These are phyloP conservation scores for Pantala flavescens DNA, from an alignment of 1,140 invertebrate genomes.

Conservation along the genomic window DNA sequence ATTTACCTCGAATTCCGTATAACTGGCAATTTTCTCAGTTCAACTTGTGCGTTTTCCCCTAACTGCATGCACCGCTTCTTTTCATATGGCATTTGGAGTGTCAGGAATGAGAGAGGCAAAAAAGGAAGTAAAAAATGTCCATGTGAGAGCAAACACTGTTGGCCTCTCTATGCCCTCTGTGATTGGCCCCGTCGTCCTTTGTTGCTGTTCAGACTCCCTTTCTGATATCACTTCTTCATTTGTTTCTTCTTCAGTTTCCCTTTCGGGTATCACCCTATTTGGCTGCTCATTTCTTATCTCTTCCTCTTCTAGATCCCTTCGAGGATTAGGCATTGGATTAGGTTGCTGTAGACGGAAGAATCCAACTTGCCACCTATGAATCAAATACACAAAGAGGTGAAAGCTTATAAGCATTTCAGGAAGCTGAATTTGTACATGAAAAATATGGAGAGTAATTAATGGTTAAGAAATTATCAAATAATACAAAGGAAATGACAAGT, in stretches of 20 bases:
- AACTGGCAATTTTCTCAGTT: neutral
- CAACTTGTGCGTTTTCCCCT: neutral
- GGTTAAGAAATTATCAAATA: no score
- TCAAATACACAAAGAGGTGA: constrained; percentile 24
- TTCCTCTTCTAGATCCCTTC: constrained; percentile 23
- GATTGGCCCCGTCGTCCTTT: constrained; percentile 27
- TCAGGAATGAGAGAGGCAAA: constrained; percentile 68
- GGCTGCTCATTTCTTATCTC: constrained; percentile 23
- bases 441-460: neutral
- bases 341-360: constrained; percentile 45
- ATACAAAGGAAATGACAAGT: no score
- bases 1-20: no score
- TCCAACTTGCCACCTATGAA: constrained; percentile 49
- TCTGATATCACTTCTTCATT: constrained; percentile 24
- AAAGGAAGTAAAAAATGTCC: constrained; percentile 64
- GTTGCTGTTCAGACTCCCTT: constrained; percentile 20
- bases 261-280: constrained; percentile 22
- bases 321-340: neutral
- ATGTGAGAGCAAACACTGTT: constrained; percentile 52
- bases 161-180: constrained; percentile 40
- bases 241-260: constrained; percentile 25
- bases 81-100: constrained; percentile 40
- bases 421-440: neutral
- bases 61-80: neutral
- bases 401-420: constrained; percentile 4